phyloP scores from a whole-genome alignment of 2,113 vertebrate genomes.

The Oreochromis niloticus region DNA sequence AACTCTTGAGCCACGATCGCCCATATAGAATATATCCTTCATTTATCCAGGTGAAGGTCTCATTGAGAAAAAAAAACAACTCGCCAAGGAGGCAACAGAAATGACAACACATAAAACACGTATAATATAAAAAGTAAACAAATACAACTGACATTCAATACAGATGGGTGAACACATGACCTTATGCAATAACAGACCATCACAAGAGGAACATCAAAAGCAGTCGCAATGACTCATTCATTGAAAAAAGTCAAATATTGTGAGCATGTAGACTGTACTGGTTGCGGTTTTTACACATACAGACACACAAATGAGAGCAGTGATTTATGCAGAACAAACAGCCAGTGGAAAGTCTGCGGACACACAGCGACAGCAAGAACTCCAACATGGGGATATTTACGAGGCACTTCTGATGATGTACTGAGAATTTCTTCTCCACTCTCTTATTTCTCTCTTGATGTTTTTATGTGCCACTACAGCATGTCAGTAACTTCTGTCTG shows the following conservation, averaged over 20 bases:
- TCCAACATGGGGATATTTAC: neutral
- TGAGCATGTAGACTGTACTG: neutral
- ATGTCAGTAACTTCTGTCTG: neutral
- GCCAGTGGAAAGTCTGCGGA: neutral
- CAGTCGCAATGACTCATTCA: neutral
- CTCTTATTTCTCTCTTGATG: neutral
- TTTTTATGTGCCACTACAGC: neutral
- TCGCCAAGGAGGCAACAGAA: neutral
- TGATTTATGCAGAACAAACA: neutral
- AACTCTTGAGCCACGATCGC: no score
- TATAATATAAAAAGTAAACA: neutral
- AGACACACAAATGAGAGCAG: neutral
- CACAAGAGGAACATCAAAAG: neutral
- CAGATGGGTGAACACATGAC: neutral
- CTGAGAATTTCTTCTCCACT: neutral
- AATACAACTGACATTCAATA: neutral
- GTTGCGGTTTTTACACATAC: neutral
- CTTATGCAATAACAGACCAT: neutral
- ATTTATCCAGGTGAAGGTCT: neutral
- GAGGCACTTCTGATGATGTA: neutral
- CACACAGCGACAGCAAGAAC: neutral
- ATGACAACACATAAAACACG: neutral
- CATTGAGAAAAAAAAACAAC: neutral
- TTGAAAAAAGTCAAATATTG: neutral
- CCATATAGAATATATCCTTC: neutral